Percentiles rank a stretch among this genome's conserved stretches.
Conservation (phyloP, 2,888 invertebrate species). For the Eilema depressum region DNA sequence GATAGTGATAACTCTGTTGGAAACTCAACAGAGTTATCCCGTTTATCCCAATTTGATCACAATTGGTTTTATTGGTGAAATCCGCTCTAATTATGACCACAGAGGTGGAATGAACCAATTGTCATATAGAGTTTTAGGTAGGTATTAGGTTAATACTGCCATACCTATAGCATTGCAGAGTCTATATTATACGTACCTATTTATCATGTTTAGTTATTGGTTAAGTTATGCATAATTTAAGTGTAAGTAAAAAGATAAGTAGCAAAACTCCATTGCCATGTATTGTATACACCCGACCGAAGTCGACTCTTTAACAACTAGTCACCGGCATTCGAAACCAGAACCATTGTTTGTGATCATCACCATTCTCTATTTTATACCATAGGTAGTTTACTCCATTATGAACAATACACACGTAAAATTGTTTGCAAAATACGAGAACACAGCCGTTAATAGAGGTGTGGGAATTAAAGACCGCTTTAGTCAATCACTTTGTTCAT, state of each 20-base stretch:
- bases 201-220: too few relatives aligned
- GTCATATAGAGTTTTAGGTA: too few relatives aligned
- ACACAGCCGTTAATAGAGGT: constrained; percentile 10
- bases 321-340: neutral
- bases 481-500: constrained; percentile 35
- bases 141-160: neutral
- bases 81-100: too few relatives aligned
- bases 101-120: too few relatives aligned
- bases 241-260: too few relatives aligned
- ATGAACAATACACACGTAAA: neutral
- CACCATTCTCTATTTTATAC: neutral
- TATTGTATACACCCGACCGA: neutral
- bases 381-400: neutral
- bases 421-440: constrained; percentile 15
- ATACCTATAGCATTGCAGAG: neutral
- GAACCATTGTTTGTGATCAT: neutral
- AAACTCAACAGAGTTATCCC: too few relatives aligned
- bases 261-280: neutral
- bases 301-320: neutral
- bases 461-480: constrained; percentile 37
- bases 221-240: too few relatives aligned
- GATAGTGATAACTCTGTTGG: too few relatives aligned
- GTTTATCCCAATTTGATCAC: too few relatives aligned
- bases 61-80: too few relatives aligned
- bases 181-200: too few relatives aligned